Base-by-base conservation (phyloP, 2,113 vertebrate genomes). In the Otolemur garnettii region DNA sequence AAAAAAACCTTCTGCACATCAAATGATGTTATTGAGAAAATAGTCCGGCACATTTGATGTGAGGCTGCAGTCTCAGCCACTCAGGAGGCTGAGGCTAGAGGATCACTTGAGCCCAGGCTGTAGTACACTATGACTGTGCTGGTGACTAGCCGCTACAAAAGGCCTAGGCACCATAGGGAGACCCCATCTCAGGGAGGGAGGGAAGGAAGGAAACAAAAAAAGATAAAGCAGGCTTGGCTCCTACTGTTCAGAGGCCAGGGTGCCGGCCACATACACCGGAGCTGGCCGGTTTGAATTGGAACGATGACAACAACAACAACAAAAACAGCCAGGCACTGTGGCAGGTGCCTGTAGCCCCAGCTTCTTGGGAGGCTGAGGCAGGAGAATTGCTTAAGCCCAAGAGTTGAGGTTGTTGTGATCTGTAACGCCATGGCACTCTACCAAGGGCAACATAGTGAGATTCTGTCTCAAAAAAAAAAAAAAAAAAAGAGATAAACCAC, bases 11-110 rank as follows among this genome's bases (percentile, higher is more conserved):
- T 95, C 50, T 66, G n/a, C 17, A 62, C 7, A 22, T 89, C 15
- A 75, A 42, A 94, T 77, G 50, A 80, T 6, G 21, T 42, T 57
- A 57, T 66, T 55, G 69, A 96, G 68, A 93, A 96, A 93, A 89
- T 66, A 24, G 24, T 38, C 30, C n/a, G 42, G 68, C 22, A 1
- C 26, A 8, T 68, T 57, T 89, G 19, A n/a, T 21, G 18, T 14
- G 64, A 12, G 19, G 21, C 26, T 75, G 17, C 50, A 75, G 13
- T 75, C 57, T 4, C 57, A 79, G 50, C 50, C 28, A 69, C 22
- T 59, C 35, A n/a, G 64, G 18, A 81, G 33, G 4, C 26, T 45
- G 9, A 74, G 42, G 92, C 18, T 19, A 24, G 21, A 24, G 10
- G 57, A 82, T 26, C 13, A 18, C 22, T 80, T 5, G 4, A 22